Conservation (phyloP, 2,113 vertebrate genomes). For the Onychostruthus taczanowskii region DNA sequence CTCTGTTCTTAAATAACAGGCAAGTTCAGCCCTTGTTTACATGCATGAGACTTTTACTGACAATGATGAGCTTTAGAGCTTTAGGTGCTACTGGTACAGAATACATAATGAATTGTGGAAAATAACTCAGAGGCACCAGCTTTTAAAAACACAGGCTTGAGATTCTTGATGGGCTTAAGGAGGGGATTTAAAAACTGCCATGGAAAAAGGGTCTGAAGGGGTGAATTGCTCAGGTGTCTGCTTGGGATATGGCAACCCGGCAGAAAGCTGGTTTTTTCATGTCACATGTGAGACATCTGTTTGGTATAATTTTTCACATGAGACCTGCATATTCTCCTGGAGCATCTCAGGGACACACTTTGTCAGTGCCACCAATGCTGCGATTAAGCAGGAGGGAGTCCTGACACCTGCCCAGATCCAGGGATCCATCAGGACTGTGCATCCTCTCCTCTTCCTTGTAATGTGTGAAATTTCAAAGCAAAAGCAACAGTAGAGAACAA, state of each 20-base stretch:
- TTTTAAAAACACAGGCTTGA: neutral
- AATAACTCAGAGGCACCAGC: neutral
- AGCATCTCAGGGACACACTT: neutral
- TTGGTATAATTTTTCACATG: neutral
- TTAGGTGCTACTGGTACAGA: neutral
- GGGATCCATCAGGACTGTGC: neutral
- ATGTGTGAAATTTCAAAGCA: neutral
- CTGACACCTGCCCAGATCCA: neutral
- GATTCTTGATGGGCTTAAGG: neutral
- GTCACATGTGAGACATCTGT: neutral
- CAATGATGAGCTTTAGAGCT: conserved; percentile 20
- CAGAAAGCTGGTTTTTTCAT: neutral
- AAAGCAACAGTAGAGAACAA: neutral
- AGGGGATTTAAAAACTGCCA: neutral
- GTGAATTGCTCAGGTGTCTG: neutral
- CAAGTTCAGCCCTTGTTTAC: conserved; percentile 46
- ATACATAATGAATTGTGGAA: conserved; percentile 10
- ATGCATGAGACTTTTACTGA: conserved; percentile 22
- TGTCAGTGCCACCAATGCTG: fast-evolving
- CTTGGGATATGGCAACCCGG: fast-evolving
- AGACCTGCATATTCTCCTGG: neutral
- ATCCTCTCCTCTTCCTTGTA: neutral
- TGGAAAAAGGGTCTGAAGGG: neutral
- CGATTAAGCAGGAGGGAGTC: neutral
- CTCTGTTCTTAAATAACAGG: conserved; percentile 18